These are phyloP conservation scores for Agonopterix heracliana DNA, from an alignment of 2,888 invertebrate genomes.

Conservation along the genomic window DNA sequence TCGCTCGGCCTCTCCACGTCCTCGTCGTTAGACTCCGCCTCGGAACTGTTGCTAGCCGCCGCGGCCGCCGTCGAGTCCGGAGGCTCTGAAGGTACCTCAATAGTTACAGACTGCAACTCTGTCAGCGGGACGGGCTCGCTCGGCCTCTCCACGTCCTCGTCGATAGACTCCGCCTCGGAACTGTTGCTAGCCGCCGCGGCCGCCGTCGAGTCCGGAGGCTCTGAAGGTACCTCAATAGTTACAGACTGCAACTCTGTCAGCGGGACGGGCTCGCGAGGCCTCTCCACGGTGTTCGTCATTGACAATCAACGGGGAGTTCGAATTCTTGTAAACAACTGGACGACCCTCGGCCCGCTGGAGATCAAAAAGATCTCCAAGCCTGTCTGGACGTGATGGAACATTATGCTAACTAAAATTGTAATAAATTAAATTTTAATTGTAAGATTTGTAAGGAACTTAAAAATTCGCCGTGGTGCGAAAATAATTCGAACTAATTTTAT, in stretches of 20 bases:
- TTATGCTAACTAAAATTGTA: too few relatives aligned
- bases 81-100: conserved; percentile 21
- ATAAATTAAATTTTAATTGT: too few relatives aligned
- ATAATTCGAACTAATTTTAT: too few relatives aligned
- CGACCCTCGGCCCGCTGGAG: too few relatives aligned
- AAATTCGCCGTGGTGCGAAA: too few relatives aligned
- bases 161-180: conserved; percentile 44
- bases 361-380: too few relatives aligned
- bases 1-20: conserved; percentile 44
- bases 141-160: conserved; percentile 42
- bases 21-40: conserved; percentile 45
- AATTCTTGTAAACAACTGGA: too few relatives aligned
- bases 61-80: conserved; percentile 44
- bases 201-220: conserved; percentile 33
- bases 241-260: conserved; percentile 47
- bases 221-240: background rate
- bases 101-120: conserved; percentile 41
- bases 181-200: conserved; percentile 46
- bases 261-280: conserved; percentile 34
- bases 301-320: too few relatives aligned
- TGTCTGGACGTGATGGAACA: too few relatives aligned
- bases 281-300: conserved; percentile 45
- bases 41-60: conserved; percentile 43
- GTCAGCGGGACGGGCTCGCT: conserved; percentile 38
- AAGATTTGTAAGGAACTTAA: too few relatives aligned